These are phyloP conservation scores for Otolemur garnettii DNA, from an alignment of 2,113 vertebrate species.

Conservation along the genomic window DNA sequence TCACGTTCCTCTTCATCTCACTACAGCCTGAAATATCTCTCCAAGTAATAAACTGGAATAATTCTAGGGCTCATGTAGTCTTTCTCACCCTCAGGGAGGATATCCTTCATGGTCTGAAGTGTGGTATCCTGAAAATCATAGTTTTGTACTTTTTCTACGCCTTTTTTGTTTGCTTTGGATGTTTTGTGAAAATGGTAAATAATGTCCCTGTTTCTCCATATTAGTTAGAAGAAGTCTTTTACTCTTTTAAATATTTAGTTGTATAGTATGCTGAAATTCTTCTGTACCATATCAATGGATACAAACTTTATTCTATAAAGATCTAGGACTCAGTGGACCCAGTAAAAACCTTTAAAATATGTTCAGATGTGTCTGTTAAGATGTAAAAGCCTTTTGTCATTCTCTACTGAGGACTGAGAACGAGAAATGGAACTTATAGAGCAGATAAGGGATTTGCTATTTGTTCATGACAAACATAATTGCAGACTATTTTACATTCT, in stretches of 20 bases:
- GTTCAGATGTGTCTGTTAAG: background rate
- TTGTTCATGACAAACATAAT: background rate
- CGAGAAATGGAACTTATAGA: background rate
- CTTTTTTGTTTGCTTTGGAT: background rate
- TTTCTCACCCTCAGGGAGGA: background rate
- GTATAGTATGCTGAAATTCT: background rate
- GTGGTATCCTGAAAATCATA: background rate
- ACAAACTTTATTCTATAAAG: background rate
- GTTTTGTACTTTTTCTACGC: background rate
- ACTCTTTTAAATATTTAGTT: background rate
- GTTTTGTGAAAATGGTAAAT: background rate
- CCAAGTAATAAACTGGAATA: background rate
- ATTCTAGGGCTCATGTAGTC: background rate
- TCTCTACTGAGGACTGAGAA: background rate
- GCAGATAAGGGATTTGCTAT: background rate
- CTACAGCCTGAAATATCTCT: background rate
- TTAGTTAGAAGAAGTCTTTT: background rate
- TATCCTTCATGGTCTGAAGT: background rate
- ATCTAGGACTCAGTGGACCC: background rate
- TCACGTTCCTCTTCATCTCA: background rate
- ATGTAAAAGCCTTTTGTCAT: background rate
- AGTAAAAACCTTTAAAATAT: background rate
- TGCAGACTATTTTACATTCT: background rate
- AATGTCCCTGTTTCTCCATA: background rate
- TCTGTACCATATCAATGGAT: background rate